Evolutionary conservation across 37 sponge, comb jelly and placozoan species (phyloP).

Genomic region (Agelas oroides): DNA sequence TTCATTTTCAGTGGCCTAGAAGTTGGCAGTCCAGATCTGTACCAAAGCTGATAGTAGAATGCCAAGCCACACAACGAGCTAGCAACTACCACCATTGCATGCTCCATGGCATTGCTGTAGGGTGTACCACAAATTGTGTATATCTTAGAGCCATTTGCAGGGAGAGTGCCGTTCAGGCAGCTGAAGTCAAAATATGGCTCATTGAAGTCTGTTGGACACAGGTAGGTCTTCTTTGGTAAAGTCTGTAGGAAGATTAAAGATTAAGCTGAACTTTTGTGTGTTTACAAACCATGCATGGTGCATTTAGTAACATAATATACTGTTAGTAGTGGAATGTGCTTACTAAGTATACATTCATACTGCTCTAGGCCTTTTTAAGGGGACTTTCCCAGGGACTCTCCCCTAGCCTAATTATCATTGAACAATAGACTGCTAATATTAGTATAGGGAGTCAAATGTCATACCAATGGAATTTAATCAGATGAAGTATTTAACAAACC

Average conservation of each 20-base stretch:
- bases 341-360: too few relatives aligned
- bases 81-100: background rate
- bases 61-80: constrained; percentile 30
- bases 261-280: too few relatives aligned
- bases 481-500: too few relatives aligned
- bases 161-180: constrained; percentile 31
- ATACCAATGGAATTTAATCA: too few relatives aligned
- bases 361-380: too few relatives aligned
- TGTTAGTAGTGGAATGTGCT: too few relatives aligned
- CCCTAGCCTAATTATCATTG: too few relatives aligned
- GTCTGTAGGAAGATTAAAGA: background rate
- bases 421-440: too few relatives aligned
- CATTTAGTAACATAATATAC: too few relatives aligned
- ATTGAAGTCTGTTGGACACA: constrained; percentile 33
- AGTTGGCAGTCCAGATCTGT: background rate
- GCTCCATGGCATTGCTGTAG: constrained; percentile 35
- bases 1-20: background rate
- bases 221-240: constrained; percentile 30
- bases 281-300: too few relatives aligned
- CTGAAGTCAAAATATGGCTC: constrained; percentile 51
- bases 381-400: too few relatives aligned
- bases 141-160: background rate
- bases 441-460: too few relatives aligned
- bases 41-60: constrained; percentile 28
- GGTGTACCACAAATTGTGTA: constrained; percentile 65